Base-by-base conservation (phyloP, 1,140 invertebrate genomes). In the Rhagoletis zephyria region DNA sequence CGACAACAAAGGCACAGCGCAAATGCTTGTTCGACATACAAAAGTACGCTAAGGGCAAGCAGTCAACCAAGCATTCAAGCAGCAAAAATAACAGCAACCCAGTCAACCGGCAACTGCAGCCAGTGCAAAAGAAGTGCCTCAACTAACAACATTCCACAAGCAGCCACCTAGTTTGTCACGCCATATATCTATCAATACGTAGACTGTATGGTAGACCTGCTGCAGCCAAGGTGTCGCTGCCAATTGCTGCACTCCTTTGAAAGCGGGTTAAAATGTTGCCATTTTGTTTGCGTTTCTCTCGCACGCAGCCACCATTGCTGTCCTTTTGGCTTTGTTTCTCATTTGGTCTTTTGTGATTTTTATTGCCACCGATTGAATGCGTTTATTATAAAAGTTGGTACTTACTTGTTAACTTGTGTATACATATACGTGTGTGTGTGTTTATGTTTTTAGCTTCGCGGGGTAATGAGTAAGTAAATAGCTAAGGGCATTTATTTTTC, bases 61-160 rank as follows among this genome's bases (percentile, higher is more conserved):
- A 81, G 48, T 81, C 74, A 81, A 81, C 74, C 74, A 81, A 59
- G 45, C 74, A 59, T 16, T 74, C 67, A 74, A 74, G 42, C 74
- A 56, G 64, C 10, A 3, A 30, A 1, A 81, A 81, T 14, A 63
- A 30, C 14, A 30, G 48, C 48, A n/a, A 81, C 12, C 9, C 48
- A 59, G n/a, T 81, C 45, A 81, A 81, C 48, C 48, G 19, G 9
- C 45, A 56, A 10, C 67, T 48, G 67, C 40, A 14, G 10, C 0
- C 67, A 67, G 3, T 56, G 42, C 9, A 45, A 48, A 74, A 45
- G 2, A 1, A 10, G 40, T 42, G 67, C 0, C 67, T 4, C 67
- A 16, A 74, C 42, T 14, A 74, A 42, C 67, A 74, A 42, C 40
- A 30, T 30, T 30, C 30, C 30, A 30, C 67, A 45, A 74, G 0